Evolutionary conservation across 1,140 invertebrate genomes (phyloP), one percentile per base, ranked within the genome.

Genomic region (Polyergus mexicanus): DNA sequence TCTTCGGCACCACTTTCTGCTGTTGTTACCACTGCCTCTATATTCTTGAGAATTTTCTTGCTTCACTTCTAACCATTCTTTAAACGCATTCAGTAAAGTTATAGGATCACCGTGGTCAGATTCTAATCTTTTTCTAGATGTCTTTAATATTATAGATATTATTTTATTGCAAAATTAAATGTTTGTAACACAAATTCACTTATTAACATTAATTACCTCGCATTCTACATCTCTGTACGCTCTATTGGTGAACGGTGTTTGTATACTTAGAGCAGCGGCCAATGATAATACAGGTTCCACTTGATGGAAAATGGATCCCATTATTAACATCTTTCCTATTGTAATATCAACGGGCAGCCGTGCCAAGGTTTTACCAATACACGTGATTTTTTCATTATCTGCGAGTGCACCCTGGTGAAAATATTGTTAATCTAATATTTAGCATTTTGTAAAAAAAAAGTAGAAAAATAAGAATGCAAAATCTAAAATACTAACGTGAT

Each of bases 41-140:
- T 91, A 87, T 71, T 95, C 93, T 47, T 89, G 90, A 69, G 87
- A 92, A 41, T 88, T 94, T 63, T 94, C 92, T 66, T 96, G 94
- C 92, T 98, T 98, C 16, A 98, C 95, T 90, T 97, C 96, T 25
- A 99, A 94, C 99, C 99, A 99, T 92, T 98, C 97, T 94, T 97
- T 97, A 95, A 98, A 99, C 10, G 97, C 96, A 92, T 98, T 98
- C 0, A 99, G 95, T 10, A 99, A 94, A 0, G 98, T 99, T 87
- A 99, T 97, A 0, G 99, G 98, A 95, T 99, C 99, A 0, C 99
- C 99, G 94, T 99, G 98, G 92, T 98, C 98, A 0, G 98, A 99
- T 94, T 99, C 98, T 11, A 99, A 95, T 44, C 96, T 96, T 95
- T 97, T 98, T 90, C 98, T 95, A 0, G 97, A 96, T 63, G 97